These are phyloP conservation scores for Sarotherodon lohbergeri DNA, from an alignment of 2,113 vertebrate genomes.

Conservation along the genomic window DNA sequence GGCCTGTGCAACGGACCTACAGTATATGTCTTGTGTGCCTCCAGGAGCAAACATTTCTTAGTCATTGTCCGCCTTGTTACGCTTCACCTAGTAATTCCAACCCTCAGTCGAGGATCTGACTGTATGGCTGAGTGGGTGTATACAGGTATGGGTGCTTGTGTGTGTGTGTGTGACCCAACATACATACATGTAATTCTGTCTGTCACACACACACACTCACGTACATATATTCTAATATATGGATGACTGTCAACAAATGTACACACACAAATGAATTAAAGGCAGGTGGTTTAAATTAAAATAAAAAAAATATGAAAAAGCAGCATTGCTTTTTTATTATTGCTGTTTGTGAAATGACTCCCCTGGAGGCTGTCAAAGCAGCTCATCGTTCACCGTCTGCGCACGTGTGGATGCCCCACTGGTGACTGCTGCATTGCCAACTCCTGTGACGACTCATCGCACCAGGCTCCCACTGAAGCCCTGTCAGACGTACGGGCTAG, in stretches of 20 bases:
- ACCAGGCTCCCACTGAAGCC: constrained; percentile 21
- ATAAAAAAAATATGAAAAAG: constrained; percentile 18
- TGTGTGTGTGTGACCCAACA: not conserved
- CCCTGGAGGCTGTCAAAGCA: constrained; percentile 51
- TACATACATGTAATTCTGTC: not conserved
- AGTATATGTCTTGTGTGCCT: constrained; percentile 56
- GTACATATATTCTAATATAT: not conserved
- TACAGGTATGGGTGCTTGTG: not conserved
- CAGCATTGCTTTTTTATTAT: constrained; percentile 34
- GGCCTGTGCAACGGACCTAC: constrained; percentile 44
- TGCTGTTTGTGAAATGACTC: constrained; percentile 57
- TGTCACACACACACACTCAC: not conserved
- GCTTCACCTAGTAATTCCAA: constrained; percentile 54
- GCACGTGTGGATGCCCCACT: not conserved
- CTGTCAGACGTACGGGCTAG: constrained; percentile 12
- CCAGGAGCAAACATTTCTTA: constrained; percentile 50
- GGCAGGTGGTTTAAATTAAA: not conserved
- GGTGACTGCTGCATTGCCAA: constrained; percentile 15
- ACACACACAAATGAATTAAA: not conserved
- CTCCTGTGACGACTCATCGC: constrained; percentile 17
- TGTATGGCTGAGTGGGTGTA: constrained; percentile 5
- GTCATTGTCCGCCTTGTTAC: constrained; percentile 50
- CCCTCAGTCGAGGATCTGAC: constrained; percentile 27
- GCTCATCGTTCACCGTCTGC: constrained; percentile 15
- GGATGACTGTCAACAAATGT: not conserved